Evolutionary conservation across 2,797 vertebrate species (phyloP).

Genomic region (Octomys mimax): DNA sequence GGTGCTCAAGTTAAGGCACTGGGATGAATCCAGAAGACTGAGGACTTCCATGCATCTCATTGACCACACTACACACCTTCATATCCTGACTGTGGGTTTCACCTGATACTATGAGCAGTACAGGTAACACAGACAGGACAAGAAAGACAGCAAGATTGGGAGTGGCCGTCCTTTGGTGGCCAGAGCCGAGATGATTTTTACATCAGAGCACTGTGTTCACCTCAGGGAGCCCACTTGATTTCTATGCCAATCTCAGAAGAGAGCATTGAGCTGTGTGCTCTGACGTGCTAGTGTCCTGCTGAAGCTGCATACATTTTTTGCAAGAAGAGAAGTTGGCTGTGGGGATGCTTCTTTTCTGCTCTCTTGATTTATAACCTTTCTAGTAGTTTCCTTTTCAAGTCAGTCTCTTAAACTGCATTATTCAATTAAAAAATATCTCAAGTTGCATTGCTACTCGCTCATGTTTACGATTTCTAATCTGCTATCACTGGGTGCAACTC

Average conservation of each 20-base stretch:
- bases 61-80: too few species aligned
- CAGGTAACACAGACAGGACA: neutral
- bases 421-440: neutral
- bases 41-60: neutral
- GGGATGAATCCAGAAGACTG: neutral
- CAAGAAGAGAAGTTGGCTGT: neutral
- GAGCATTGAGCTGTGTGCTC: neutral
- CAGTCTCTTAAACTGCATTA: neutral
- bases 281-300: neutral
- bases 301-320: neutral
- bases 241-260: neutral
- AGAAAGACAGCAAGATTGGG: neutral
- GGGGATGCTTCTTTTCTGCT: neutral
- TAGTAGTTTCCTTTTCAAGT: neutral
- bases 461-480: neutral
- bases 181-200: neutral
- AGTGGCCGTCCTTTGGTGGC: rapidly evolving
- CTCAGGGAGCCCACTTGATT: neutral
- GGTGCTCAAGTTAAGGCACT: too few species aligned
- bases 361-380: neutral
- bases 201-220: neutral
- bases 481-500: neutral
- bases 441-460: neutral
- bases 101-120: neutral
- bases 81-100: neutral